Conservation (phyloP, 2,888 invertebrate genomes). For the Habrosyne pyritoides region DNA sequence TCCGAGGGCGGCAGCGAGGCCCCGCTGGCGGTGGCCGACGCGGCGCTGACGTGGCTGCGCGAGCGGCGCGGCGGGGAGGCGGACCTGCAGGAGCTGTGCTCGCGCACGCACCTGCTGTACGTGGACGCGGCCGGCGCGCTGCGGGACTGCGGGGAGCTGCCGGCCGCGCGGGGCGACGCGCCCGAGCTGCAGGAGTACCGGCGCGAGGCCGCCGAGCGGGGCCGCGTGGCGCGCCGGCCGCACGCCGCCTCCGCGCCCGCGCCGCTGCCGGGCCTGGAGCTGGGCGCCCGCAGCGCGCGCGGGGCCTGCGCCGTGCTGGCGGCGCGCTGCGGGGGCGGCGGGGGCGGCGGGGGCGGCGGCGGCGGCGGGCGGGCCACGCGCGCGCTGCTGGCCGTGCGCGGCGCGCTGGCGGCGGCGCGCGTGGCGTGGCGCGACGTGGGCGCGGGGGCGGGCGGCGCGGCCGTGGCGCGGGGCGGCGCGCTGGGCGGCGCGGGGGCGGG, state of each 20-base stretch:
- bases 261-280: constrained; percentile 85
- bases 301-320: constrained; percentile 50
- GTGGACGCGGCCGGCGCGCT: constrained; percentile 89
- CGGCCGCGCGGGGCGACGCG: constrained; percentile 85
- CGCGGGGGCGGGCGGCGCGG: constrained; percentile 86
- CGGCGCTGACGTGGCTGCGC: constrained; percentile 86
- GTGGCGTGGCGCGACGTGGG: constrained; percentile 64
- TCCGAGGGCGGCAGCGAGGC: constrained; percentile 85
- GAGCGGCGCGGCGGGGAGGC: constrained; percentile 46
- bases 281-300: constrained; percentile 80
- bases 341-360: constrained; percentile 25
- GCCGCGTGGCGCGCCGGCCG: constrained; percentile 52
- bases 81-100: constrained; percentile 71
- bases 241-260: constrained; percentile 29
- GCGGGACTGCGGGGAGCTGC: constrained; percentile 91
- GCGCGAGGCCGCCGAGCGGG: constrained; percentile 65
- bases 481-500: constrained; percentile 88
- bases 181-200: constrained; percentile 92
- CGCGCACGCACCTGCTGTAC: constrained; percentile 90
- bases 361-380: constrained; percentile 22
- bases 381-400: constrained; percentile 55
- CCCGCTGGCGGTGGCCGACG: constrained; percentile 83
- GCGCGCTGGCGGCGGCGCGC: constrained; percentile 39
- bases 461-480: constrained; percentile 84
- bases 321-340: constrained; percentile 59